These are phyloP conservation scores for Cecidostiba fungosa DNA, from an alignment of 2,888 invertebrate species.

Conservation along the genomic window DNA sequence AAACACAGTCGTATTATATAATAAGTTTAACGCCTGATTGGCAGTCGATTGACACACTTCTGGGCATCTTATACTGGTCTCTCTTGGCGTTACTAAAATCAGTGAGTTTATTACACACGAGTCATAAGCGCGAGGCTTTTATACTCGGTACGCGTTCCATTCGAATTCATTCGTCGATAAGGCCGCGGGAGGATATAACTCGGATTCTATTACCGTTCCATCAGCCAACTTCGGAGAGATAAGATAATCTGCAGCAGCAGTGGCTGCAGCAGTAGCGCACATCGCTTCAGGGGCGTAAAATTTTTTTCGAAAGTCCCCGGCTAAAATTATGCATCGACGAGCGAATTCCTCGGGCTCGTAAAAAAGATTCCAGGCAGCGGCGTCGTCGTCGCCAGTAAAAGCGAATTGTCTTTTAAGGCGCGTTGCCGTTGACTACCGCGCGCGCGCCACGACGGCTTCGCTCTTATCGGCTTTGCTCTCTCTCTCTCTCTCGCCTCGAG, in stretches of 20 bases:
- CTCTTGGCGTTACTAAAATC: no score
- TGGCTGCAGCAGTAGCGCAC: no score
- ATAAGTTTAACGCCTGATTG: no score
- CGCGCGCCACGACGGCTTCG: slow-evolving; percentile 6
- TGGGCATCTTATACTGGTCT: no score
- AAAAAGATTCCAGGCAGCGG: slow-evolving; percentile 21
- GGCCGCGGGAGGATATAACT: slow-evolving; percentile 13
- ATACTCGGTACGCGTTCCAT: not conserved
- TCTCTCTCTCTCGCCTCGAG: not conserved
- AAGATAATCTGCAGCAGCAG: slow-evolving; percentile 22
- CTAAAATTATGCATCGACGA: slow-evolving; percentile 34
- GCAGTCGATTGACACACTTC: no score
- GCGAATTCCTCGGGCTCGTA: slow-evolving; percentile 15
- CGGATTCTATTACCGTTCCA: slow-evolving; percentile 13
- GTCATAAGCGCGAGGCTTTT: not conserved
- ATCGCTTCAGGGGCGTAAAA: slow-evolving; percentile 14
- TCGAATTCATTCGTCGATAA: slow-evolving; percentile 23
- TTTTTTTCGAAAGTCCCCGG: slow-evolving; percentile 34
- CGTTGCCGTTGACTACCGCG: slow-evolving; percentile 16
- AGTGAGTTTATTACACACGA: not conserved
- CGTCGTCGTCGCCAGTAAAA: slow-evolving; percentile 17
- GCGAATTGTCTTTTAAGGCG: slow-evolving; percentile 23
- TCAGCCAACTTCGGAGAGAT: not conserved
- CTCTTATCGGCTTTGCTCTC: slow-evolving; percentile 1
- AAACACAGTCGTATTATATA: no score